phyloP scores from a whole-genome alignment of 2,113 vertebrate genomes.

The Laterallus jamaicensis region DNA sequence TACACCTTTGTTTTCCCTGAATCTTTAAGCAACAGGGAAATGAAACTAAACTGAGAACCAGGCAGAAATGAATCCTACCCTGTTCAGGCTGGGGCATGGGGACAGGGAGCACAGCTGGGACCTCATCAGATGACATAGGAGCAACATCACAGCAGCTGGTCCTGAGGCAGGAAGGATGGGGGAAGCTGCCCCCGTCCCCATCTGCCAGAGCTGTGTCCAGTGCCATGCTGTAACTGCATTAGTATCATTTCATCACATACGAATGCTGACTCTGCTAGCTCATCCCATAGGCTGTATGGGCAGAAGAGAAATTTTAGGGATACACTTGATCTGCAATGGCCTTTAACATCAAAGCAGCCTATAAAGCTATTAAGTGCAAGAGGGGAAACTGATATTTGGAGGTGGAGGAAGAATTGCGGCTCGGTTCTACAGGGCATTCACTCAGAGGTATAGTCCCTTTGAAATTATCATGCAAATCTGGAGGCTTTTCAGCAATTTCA shows the following conservation, averaged over 20 bases:
- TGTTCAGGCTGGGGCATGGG: background rate
- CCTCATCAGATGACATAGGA: background rate
- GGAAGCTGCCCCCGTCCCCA: background rate
- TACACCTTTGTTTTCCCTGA: background rate
- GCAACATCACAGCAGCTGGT: background rate
- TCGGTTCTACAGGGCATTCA: background rate
- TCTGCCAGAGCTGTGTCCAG: background rate
- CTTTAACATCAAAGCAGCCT: background rate
- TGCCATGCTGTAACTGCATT: background rate
- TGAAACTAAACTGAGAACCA: background rate
- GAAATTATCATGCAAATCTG: slow-evolving; percentile 27
- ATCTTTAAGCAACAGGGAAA: background rate
- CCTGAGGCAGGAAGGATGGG: background rate
- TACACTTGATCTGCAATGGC: background rate
- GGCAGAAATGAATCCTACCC: background rate
- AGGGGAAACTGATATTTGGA: background rate
- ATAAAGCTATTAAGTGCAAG: background rate
- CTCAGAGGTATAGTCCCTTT: background rate
- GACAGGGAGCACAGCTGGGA: background rate
- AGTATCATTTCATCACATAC: background rate
- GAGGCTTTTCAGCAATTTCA: slow-evolving; percentile 34
- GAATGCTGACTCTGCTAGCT: background rate
- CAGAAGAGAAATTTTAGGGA: background rate
- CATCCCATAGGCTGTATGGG: background rate
- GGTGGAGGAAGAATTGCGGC: background rate